Conservation (phyloP, 2,797 vertebrate species). For the Sebastes reedi region DNA sequence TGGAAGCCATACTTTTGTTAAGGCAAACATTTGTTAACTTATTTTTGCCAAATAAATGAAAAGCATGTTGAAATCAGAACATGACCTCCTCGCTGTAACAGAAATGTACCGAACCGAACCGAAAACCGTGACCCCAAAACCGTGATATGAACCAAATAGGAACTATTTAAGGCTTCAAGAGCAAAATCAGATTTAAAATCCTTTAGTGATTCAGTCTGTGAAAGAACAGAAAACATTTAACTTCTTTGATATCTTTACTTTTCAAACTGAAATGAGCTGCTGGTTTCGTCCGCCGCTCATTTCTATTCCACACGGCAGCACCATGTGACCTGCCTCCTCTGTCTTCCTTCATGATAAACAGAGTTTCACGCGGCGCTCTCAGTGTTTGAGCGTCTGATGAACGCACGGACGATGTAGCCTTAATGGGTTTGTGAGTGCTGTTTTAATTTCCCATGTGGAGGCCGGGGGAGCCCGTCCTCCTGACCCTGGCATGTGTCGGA, state of each 20-base stretch:
- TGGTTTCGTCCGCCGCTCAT: neutral
- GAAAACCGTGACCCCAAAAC: no score
- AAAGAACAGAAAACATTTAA: neutral
- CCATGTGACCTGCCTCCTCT: neutral
- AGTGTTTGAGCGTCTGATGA: constrained; percentile 53
- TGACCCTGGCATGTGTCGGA: constrained; percentile 76
- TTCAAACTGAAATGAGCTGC: neutral
- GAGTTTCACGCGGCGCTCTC: constrained; percentile 13
- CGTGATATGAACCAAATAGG: no score
- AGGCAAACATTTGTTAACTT: no score
- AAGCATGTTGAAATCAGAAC: no score
- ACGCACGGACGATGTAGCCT: constrained; percentile 40
- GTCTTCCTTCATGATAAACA: constrained; percentile 34
- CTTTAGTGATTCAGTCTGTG: neutral
- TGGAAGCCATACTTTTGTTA: no score
- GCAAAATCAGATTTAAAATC: neutral
- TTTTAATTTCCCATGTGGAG: constrained; percentile 79
- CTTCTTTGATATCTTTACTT: neutral
- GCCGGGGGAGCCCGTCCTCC: constrained; percentile 56
- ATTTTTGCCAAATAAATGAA: no score
- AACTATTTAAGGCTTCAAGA: no score
- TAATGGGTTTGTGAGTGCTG: constrained; percentile 73
- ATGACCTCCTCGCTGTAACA: no score
- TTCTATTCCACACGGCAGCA: neutral
- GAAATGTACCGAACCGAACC: no score